Conservation (phyloP, 1,140 invertebrate genomes). For the Drosophila dunni region DNA sequence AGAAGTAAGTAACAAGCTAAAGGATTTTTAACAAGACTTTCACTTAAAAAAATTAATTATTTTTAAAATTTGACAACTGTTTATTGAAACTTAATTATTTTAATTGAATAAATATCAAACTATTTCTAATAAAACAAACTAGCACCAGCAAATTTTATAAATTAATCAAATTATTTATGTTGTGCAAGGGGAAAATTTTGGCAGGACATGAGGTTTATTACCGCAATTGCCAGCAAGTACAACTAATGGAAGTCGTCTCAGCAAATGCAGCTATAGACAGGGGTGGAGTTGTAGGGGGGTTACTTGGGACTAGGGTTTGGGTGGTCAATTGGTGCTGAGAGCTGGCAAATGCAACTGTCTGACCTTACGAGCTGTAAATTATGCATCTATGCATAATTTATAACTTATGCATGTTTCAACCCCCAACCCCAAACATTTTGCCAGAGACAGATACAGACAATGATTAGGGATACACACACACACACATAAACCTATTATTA, state of each 20-base stretch:
- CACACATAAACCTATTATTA: conserved; percentile 69
- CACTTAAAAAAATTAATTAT: too few relatives aligned
- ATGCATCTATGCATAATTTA: conserved; percentile 80
- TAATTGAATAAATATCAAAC: too few relatives aligned
- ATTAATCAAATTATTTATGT: conserved; percentile 12
- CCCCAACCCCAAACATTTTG: conserved; percentile 66
- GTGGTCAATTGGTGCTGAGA: conserved; percentile 28
- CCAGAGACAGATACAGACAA: conserved; percentile 76
- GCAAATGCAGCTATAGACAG: not conserved
- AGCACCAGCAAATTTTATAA: not conserved
- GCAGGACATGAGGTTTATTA: conserved; percentile 40
- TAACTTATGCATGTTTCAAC: conserved; percentile 66
- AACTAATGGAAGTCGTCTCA: conserved; percentile 30
- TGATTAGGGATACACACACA: conserved; percentile 68
- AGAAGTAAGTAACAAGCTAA: too few relatives aligned
- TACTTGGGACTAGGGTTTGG: conserved; percentile 7
- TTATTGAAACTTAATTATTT: too few relatives aligned
- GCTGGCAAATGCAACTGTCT: conserved; percentile 78
- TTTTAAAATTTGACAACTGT: too few relatives aligned
- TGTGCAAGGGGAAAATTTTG: not conserved
- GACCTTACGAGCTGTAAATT: conserved; percentile 77
- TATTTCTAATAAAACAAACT: not conserved
- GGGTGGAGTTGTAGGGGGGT: not conserved
- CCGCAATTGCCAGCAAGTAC: conserved; percentile 44
- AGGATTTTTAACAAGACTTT: too few relatives aligned